These are phyloP conservation scores for Eupithecia abbreviata DNA, from an alignment of 2,888 invertebrate genomes.

Conservation along the genomic window DNA sequence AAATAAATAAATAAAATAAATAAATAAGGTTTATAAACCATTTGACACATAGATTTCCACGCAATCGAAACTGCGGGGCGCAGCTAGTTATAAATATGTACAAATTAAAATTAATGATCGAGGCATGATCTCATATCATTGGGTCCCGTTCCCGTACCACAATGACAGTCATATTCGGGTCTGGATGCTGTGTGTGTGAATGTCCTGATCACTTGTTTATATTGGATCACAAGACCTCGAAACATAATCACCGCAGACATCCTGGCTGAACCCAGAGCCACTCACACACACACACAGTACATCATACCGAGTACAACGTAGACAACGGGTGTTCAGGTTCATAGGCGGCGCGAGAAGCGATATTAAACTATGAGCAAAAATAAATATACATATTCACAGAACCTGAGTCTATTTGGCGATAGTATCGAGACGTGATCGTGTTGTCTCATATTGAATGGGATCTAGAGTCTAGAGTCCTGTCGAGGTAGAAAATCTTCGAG, in stretches of 20 bases:
- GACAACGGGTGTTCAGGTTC: not conserved
- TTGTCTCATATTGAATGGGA: too few relatives aligned
- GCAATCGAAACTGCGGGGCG: too few relatives aligned
- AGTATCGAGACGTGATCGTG: too few relatives aligned
- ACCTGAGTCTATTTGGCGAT: too few relatives aligned
- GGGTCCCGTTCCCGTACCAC: not conserved
- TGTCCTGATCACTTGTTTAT: not conserved
- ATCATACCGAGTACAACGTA: not conserved
- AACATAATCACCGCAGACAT: conserved; percentile 19
- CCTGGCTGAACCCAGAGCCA: not conserved
- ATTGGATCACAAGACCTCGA: conserved; percentile 1
- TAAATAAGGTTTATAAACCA: too few relatives aligned
- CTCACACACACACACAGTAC: not conserved
- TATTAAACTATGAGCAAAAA: not conserved
- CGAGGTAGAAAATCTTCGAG: too few relatives aligned
- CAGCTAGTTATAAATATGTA: not conserved
- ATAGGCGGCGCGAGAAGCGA: conserved; percentile 16
- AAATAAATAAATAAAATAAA: too few relatives aligned
- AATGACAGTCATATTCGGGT: not conserved
- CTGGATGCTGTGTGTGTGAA: not conserved
- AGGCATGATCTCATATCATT: not conserved
- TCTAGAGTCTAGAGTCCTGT: too few relatives aligned
- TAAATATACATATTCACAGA: too few relatives aligned
- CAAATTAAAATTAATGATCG: not conserved
- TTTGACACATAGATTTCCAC: too few relatives aligned